Evolutionary conservation across 2,113 vertebrate species (phyloP).

Genomic region (Vidua macroura): DNA sequence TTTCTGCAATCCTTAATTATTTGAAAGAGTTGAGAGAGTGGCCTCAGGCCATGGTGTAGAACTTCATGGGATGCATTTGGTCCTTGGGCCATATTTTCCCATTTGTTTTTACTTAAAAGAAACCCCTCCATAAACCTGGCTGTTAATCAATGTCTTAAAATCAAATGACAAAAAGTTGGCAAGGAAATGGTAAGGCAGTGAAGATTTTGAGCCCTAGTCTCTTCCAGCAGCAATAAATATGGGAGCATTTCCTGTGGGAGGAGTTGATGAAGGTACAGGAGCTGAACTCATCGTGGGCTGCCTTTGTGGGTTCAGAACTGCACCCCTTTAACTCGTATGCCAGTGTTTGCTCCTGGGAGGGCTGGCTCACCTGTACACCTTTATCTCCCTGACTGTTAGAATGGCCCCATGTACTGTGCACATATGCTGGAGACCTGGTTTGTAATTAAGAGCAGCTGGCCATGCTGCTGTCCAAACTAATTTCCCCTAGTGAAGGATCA

Average conservation of each 20-base stretch:
- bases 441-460: constrained; percentile 66
- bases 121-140: neutral
- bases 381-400: neutral
- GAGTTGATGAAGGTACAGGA: neutral
- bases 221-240: neutral
- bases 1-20: constrained; percentile 30
- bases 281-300: neutral
- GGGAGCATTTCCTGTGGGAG: neutral
- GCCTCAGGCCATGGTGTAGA: neutral
- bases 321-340: fast-evolving
- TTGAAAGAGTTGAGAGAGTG: neutral
- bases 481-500: constrained; percentile 35
- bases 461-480: constrained; percentile 52
- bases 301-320: neutral
- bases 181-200: neutral
- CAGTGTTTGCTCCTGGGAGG: neutral
- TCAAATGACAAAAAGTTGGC: neutral
- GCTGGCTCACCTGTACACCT: neutral
- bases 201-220: neutral
- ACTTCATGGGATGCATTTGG: neutral
- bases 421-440: constrained; percentile 56
- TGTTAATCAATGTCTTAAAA: constrained; percentile 15
- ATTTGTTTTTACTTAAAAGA: constrained; percentile 1
- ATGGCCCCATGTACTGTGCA: constrained; percentile 16
- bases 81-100: neutral